Base-by-base conservation (phyloP, 2,888 invertebrate genomes). In the Hyles lineata region DNA sequence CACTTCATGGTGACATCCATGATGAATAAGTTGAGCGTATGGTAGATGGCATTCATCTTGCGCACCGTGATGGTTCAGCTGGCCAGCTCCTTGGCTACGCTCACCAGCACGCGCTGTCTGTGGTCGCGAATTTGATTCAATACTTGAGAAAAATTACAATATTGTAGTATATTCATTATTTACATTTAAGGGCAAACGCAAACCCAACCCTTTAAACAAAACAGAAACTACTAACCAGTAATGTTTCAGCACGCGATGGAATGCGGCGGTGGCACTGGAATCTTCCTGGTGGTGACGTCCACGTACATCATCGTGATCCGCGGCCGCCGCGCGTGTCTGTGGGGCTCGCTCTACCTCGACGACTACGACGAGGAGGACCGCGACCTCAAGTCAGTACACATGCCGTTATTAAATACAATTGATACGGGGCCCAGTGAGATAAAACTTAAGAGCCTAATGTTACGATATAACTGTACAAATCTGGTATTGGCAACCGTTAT, bases 291-390 rank as follows among this genome's bases (percentile, higher is more conserved):
- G 78, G 98, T 99, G 78, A 98, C 99, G 77, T 98, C 99, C 0
- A 99, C 99, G 17, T 98, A 98, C 87, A 97, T 99, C 77, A 98
- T 99, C 87, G 98, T 99, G 81, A 97, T 99, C 84, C 96, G 99
- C 77, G 99, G 99, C 43, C 96, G 97, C 74, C 96, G 99, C 84
- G 99, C 98, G 78, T 98, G 99, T 85, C 96, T 99, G 35, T 99
- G 99, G 99, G 99, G 99, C 80, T 98, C 98, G 70, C 96, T 99
- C 59, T 99, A 99, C 94, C 96, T 99, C 72, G 99, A 99, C 92
- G 98, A 98, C 89, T 99, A 98, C 91, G 99, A 99, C 83, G 99
- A 99, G 94, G 99, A 99, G 94, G 99, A 99, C 95, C 96, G 98
- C 76, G 99, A 99, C 95, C 96, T 99, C 85, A 99, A 99, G 99